Base-by-base conservation (phyloP, 2,113 vertebrate species). In the Triplophysa tibetana region DNA sequence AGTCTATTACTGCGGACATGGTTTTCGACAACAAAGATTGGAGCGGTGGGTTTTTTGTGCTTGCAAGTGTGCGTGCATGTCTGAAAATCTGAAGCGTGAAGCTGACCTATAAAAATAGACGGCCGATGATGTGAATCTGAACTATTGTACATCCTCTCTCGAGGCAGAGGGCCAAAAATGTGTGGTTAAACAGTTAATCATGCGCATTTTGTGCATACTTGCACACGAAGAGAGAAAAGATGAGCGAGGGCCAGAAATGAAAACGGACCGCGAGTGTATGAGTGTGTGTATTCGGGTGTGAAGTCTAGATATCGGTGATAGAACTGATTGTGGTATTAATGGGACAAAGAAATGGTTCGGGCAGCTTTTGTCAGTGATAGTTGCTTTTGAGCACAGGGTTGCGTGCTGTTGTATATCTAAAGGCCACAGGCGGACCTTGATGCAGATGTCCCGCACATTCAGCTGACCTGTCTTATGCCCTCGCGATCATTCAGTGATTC, bases 1-100 rank as follows among this genome's bases (percentile, higher is more conserved):
- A 84, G 61, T 81, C 79, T 84, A 84, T 81, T 81, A 84, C 75
- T 75, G 83, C 75, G 50, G 77, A 81, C 83, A 81, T 75, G 70
- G 66, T 78, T 81, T 81, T 81, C 70, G 69, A 78, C 82, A 66
- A 77, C 75, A 77, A 65, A 65, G 62, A 77, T 54, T 77, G 61
- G 75, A 65, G 61, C 68, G 29, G 45, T 65, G 52, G 21, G 17
- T 48, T 64, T 81, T 84, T 38, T 64, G 45, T 58, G 10, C 17
- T 13, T 23, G n/a, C 33, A 16, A 73, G 65, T 23, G 29, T 50
- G 33, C 79, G 17, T 80, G 65, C 45, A 14, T 80, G 23, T 50
- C 50, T 65, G 52, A 65, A 77, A 65, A 65, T 65, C 21, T 54
- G 48, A 77, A 65, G 75, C 62, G 62, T 77, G 75, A 77, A 77